These are phyloP conservation scores for Drosophila testacea DNA, from an alignment of 2,888 invertebrate genomes.

Conservation along the genomic window DNA sequence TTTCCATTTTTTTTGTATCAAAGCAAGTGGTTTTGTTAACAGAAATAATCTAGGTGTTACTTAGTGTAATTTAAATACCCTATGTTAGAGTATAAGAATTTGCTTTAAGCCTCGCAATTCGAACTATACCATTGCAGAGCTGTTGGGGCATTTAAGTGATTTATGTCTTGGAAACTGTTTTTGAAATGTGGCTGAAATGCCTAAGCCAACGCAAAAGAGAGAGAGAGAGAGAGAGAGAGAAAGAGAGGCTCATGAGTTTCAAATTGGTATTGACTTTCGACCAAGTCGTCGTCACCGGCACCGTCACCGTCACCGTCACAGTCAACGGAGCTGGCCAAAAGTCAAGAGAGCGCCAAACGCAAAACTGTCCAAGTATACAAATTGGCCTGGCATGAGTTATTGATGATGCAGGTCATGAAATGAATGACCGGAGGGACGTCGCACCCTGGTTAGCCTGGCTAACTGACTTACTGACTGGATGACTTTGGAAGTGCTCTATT, in stretches of 20 bases:
- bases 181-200: conserved; percentile 74
- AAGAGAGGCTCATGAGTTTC: conserved; percentile 44
- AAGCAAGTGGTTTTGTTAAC: too few relatives aligned
- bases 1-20: too few relatives aligned
- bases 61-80: not conserved
- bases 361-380: conserved; percentile 80
- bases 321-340: conserved; percentile 58
- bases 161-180: conserved; percentile 79
- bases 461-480: conserved; percentile 36
- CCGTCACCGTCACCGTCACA: conserved; percentile 13
- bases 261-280: conserved; percentile 56
- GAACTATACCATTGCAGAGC: conserved; percentile 60
- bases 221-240: not conserved
- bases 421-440: conserved; percentile 67
- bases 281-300: conserved; percentile 39
- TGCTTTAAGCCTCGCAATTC: conserved; percentile 67
- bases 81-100: conserved; percentile 2
- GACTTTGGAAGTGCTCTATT: conserved; percentile 29
- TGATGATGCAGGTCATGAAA: conserved; percentile 76
- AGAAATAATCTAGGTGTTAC: not conserved
- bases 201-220: conserved; percentile 19
- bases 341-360: conserved; percentile 70
- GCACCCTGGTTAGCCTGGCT: conserved; percentile 13
- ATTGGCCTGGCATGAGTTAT: conserved; percentile 80
- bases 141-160: conserved; percentile 74